Conservation (phyloP, 2,113 vertebrate genomes). For the Lycaon pictus region DNA sequence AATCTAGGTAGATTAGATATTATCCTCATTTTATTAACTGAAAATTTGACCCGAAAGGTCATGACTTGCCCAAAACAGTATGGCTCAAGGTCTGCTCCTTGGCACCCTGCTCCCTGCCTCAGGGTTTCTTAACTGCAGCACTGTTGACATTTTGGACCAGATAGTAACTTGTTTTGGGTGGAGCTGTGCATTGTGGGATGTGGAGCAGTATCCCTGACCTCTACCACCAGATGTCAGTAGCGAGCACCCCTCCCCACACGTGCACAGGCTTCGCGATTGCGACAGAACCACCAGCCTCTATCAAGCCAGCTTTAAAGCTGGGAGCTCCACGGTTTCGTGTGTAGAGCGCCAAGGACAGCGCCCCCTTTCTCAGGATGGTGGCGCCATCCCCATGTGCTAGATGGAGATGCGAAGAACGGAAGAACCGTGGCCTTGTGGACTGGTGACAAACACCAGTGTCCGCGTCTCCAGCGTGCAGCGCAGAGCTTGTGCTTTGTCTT, state of each 20-base stretch:
- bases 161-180: neutral
- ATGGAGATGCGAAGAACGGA: accelerated
- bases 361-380: accelerated
- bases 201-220: neutral
- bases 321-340: neutral
- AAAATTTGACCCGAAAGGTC: neutral
- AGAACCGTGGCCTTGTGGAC: accelerated
- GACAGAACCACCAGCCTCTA: no score
- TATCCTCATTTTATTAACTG: neutral
- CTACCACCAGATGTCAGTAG: neutral
- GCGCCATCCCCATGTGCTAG: accelerated
- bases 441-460: accelerated
- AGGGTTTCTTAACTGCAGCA: neutral
- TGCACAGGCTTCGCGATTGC: neutral
- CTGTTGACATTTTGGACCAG: accelerated
- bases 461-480: accelerated
- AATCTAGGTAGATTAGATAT: neutral
- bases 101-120: neutral
- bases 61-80: no score
- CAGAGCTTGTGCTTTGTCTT: neutral
- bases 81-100: neutral
- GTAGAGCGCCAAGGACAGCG: no score
- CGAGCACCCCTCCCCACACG: accelerated
- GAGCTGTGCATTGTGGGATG: neutral
- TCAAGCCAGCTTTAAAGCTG: neutral